A percentile compares a stretch with the other conserved stretches of the same genome.
Evolutionary conservation across 2,797 vertebrate genomes (phyloP).

Genomic region (Miichthys miiuy): DNA sequence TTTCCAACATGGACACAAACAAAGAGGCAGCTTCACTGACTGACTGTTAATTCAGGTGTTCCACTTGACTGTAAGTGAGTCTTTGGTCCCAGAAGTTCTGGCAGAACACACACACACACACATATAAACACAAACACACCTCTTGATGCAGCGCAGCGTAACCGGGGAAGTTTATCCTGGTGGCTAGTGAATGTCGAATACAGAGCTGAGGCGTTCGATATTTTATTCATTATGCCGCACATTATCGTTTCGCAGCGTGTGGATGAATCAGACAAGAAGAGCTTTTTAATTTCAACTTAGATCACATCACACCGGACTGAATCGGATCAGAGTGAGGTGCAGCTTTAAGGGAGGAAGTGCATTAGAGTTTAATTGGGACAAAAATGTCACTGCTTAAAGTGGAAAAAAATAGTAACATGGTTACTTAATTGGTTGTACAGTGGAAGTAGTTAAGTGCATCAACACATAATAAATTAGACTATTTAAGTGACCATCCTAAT

Average conservation of each 20-base stretch:
- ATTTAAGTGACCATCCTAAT: background rate
- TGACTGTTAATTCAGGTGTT: slow-evolving; percentile 65
- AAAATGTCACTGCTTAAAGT: slow-evolving; percentile 50
- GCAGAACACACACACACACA: slow-evolving; percentile 14
- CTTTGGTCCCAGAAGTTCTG: slow-evolving; percentile 50
- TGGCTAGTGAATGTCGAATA: slow-evolving; percentile 56
- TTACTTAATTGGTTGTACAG: slow-evolving; percentile 32
- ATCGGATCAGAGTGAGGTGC: slow-evolving; percentile 61
- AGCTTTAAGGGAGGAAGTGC: slow-evolving; percentile 62
- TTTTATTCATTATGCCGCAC: slow-evolving; percentile 76
- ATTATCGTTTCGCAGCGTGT: slow-evolving; percentile 65
- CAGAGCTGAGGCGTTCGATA: slow-evolving; percentile 67
- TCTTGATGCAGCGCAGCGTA: slow-evolving; percentile 29
- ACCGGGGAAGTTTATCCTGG: slow-evolving; percentile 40
- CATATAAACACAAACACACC: slow-evolving; percentile 21
- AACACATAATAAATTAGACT: background rate
- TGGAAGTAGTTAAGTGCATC: slow-evolving; percentile 11
- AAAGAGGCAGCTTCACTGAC: slow-evolving; percentile 37
- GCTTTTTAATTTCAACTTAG: slow-evolving; percentile 80
- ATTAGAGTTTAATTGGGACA: slow-evolving; percentile 65
- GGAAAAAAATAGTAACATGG: background rate
- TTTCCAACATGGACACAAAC: slow-evolving; percentile 46
- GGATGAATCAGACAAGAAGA: slow-evolving; percentile 76
- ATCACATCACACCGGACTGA: slow-evolving; percentile 71
- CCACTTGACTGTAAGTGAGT: slow-evolving; percentile 50